A percentile compares a stretch with the other conserved stretches of the same genome.
Evolutionary conservation across 1,140 invertebrate genomes (phyloP).

Genomic region (Leptestheria dahalacensis): DNA sequence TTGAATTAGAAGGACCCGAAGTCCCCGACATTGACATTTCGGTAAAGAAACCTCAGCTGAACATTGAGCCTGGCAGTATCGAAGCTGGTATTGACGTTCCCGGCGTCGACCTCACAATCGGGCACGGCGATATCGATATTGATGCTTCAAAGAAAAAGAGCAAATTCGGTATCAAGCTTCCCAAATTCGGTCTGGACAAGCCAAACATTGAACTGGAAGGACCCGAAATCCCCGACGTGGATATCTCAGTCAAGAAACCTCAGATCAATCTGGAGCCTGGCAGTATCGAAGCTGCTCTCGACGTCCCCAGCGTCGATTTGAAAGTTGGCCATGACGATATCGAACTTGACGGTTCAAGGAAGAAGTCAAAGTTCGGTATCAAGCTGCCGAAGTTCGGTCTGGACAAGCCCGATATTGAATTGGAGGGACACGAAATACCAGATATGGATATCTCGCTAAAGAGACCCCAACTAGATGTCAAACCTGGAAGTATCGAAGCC

Average conservation of each 20-base stretch:
- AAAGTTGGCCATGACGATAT: constrained; percentile 3
- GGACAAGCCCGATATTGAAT: background rate
- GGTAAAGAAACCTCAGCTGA: background rate
- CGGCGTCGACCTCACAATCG: background rate
- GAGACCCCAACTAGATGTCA: no score
- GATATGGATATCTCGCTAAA: no score
- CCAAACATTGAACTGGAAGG: background rate
- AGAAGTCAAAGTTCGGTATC: constrained; percentile 6
- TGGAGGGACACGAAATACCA: background rate
- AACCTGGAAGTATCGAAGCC: background rate
- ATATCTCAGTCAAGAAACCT: background rate
- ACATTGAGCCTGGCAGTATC: background rate
- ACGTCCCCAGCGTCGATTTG: background rate
- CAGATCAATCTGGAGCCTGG: background rate
- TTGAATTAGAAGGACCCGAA: background rate
- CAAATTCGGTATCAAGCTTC: constrained; percentile 11
- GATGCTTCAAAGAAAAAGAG: constrained; percentile 1
- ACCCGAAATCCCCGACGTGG: no score
- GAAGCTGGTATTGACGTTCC: background rate
- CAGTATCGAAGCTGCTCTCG: background rate
- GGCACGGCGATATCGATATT: background rate
- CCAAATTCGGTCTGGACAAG: background rate
- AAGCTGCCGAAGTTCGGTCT: constrained; percentile 8
- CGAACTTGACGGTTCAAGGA: background rate
- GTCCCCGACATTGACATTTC: background rate